Evolutionary conservation across 1,140 invertebrate genomes (phyloP).

Genomic region (Episyrphus balteatus): DNA sequence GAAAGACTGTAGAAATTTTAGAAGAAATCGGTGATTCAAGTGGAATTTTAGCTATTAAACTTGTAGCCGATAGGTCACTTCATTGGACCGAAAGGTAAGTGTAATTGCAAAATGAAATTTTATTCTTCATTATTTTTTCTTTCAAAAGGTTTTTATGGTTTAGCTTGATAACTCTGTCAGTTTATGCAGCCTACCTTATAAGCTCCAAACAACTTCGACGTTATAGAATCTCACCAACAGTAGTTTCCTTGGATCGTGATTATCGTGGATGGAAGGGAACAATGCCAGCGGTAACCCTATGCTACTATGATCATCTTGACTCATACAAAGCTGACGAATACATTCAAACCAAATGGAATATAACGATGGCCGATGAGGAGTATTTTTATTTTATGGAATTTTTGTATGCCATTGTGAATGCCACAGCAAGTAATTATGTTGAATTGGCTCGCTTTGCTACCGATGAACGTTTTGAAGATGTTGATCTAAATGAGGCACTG

Average conservation of each 20-base stretch:
- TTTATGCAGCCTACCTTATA: constrained; percentile 13
- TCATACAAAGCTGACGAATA: constrained; percentile 26
- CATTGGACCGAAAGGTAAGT: constrained; percentile 19
- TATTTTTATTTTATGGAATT: constrained; percentile 37
- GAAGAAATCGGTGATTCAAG: constrained; percentile 21
- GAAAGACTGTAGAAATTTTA: constrained; percentile 1
- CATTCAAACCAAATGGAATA: constrained; percentile 30
- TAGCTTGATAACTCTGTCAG: constrained; percentile 12
- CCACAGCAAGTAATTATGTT: constrained; percentile 26
- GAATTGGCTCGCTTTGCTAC: constrained; percentile 37
- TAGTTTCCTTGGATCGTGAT: constrained; percentile 54
- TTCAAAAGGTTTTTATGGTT: constrained; percentile 19
- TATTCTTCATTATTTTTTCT: neutral
- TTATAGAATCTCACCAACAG: constrained; percentile 45
- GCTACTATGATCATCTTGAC: constrained; percentile 40
- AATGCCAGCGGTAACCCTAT: constrained; percentile 47
- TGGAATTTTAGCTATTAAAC: constrained; percentile 18
- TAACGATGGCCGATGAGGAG: constrained; percentile 27
- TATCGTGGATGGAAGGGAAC: constrained; percentile 55
- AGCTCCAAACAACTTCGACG: constrained; percentile 25
- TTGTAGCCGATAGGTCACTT: constrained; percentile 15
- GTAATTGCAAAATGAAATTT: neutral
- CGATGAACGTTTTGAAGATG: constrained; percentile 35
- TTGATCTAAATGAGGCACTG: constrained; percentile 29
- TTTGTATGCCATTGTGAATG: constrained; percentile 36